A percentile compares a stretch with the other conserved stretches of the same genome.
Evolutionary conservation across 2,113 vertebrate species (phyloP).

Genomic region (Budorcas taxicolor): DNA sequence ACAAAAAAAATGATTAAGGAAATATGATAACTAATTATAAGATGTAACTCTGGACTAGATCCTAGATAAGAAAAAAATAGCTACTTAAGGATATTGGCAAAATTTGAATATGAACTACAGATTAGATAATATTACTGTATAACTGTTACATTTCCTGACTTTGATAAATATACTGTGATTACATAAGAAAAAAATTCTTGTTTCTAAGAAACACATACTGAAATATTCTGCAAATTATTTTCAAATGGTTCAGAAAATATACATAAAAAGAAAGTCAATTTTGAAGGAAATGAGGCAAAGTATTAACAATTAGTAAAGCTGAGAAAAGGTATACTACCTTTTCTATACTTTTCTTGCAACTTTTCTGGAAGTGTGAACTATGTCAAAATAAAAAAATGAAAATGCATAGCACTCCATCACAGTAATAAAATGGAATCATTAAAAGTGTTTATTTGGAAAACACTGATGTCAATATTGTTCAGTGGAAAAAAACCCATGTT

Average conservation of each 20-base stretch:
- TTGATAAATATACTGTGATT: background rate
- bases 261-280: background rate
- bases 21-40: background rate
- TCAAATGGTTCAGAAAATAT: background rate
- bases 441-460: conserved; percentile 10
- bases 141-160: background rate
- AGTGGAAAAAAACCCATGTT: background rate
- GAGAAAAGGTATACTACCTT: background rate
- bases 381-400: background rate
- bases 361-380: background rate
- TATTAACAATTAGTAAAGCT: background rate
- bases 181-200: background rate
- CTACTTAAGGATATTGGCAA: background rate
- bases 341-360: background rate
- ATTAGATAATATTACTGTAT: background rate
- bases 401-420: background rate
- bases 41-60: background rate
- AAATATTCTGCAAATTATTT: conserved; percentile 7
- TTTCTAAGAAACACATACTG: background rate
- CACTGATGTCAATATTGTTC: background rate
- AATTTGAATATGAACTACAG: background rate
- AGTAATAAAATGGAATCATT: background rate
- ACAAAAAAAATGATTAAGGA: background rate
- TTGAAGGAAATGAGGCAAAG: background rate
- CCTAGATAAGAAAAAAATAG: background rate